Percentiles rank a stretch among this genome's conserved stretches.
Conservation (phyloP, 2,113 vertebrate genomes). For the Thunnus thynnus region DNA sequence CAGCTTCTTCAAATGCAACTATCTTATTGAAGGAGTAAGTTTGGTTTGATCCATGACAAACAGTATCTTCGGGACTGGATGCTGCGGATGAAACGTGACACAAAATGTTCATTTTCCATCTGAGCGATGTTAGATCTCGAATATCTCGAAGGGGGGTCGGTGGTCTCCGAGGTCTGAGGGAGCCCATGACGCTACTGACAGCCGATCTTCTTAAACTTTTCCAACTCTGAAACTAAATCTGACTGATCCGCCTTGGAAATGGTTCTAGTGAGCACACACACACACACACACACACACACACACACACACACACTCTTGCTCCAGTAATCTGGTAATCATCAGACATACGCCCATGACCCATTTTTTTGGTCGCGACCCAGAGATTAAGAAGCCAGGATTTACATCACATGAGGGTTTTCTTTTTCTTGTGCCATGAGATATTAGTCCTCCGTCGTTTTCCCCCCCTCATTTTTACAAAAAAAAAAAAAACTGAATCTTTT, state of each 20-base stretch:
- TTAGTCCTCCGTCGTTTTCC: conserved; percentile 30
- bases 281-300: background rate
- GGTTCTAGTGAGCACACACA: background rate
- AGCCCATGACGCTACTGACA: conserved; percentile 61
- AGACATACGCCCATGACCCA: conserved; percentile 41
- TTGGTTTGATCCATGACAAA: conserved; percentile 14
- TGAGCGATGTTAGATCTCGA: conserved; percentile 19
- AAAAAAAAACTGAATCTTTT: conserved; percentile 29
- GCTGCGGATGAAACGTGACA: conserved; percentile 27
- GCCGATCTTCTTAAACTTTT: conserved; percentile 52
- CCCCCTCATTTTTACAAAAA: conserved; percentile 3
- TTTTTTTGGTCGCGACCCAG: conserved; percentile 45
- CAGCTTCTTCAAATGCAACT: conserved; percentile 16
- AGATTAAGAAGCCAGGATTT: conserved; percentile 63
- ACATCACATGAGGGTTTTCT: conserved; percentile 40
- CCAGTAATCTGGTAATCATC: conserved; percentile 71
- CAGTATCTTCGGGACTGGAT: background rate
- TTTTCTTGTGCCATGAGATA: conserved; percentile 59
- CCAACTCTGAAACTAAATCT: conserved; percentile 66
- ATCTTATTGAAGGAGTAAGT: background rate
- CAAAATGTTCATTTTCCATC: conserved; percentile 43
- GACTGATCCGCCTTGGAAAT: conserved; percentile 49
- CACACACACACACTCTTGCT: background rate
- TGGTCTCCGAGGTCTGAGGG: conserved; percentile 1
- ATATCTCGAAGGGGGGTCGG: background rate